Evolutionary conservation across 2,797 vertebrate genomes (phyloP).

Genomic region (Mastacembelus armatus): DNA sequence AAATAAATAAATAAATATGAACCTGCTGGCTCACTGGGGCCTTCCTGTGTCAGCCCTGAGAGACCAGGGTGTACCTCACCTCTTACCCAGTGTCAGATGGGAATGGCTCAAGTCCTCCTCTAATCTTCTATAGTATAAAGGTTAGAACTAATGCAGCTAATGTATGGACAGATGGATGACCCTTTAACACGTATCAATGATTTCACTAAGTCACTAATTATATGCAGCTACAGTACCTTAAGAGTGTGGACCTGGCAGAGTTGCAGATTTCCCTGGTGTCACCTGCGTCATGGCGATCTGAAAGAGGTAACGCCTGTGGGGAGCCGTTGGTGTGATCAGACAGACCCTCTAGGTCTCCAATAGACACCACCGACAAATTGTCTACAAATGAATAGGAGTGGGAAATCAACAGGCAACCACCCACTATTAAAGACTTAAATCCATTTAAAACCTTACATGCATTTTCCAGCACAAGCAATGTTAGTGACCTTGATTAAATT

Average conservation of each 20-base stretch:
- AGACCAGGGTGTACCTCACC: too few species aligned
- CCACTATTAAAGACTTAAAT: neutral
- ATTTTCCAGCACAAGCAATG: neutral
- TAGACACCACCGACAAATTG: constrained; percentile 72
- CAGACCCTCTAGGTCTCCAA: constrained; percentile 71
- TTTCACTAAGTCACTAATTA: neutral
- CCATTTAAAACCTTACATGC: neutral
- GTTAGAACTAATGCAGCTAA: too few species aligned
- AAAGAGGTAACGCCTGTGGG: constrained; percentile 39
- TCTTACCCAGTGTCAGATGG: too few species aligned
- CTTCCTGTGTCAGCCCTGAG: too few species aligned
- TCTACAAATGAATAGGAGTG: constrained; percentile 66
- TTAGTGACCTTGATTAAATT: neutral
- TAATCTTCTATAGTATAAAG: too few species aligned
- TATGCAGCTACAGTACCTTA: constrained; percentile 83
- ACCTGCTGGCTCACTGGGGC: too few species aligned
- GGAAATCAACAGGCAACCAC: neutral
- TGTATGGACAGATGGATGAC: too few species aligned
- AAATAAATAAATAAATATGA: too few species aligned
- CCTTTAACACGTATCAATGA: too few species aligned
- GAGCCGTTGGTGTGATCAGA: constrained; percentile 73
- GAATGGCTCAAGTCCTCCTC: too few species aligned
- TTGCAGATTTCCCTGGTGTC: constrained; percentile 57
- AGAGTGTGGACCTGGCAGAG: constrained; percentile 88
- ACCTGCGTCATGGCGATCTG: constrained; percentile 52